A percentile compares a stretch with the other conserved stretches of the same genome.
These are phyloP conservation scores for Eristalis pertinax DNA, from an alignment of 2,888 invertebrate genomes.

Conservation along the genomic window DNA sequence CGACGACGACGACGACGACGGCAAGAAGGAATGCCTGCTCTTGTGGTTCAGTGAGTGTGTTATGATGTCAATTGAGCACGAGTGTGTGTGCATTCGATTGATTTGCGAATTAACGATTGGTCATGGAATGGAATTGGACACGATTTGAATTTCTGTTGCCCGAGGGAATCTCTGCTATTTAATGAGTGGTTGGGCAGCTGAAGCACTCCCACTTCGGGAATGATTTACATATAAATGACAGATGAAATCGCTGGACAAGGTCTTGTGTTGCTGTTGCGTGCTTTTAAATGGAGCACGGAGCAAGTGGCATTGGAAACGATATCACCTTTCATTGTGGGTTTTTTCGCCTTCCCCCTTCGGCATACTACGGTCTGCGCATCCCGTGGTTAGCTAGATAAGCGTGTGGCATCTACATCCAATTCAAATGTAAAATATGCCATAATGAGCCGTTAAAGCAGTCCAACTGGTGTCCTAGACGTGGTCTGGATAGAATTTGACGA, in stretches of 20 bases:
- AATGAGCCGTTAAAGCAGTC: too few relatives aligned
- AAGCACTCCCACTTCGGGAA: neutral
- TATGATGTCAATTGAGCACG: neutral
- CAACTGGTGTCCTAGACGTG: too few relatives aligned
- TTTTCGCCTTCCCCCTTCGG: neutral
- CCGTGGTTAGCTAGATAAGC: too few relatives aligned
- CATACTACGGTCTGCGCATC: too few relatives aligned
- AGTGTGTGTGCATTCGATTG: neutral
- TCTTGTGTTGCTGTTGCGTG: neutral
- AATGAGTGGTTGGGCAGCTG: neutral
- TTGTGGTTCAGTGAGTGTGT: neutral
- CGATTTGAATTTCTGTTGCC: neutral
- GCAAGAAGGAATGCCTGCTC: neutral
- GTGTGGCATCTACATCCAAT: too few relatives aligned
- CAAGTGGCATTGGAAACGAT: neutral
- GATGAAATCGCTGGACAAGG: neutral
- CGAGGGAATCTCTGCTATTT: neutral
- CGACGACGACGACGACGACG: neutral
- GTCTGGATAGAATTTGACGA: too few relatives aligned
- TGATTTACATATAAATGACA: neutral
- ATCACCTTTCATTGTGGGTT: neutral
- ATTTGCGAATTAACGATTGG: neutral
- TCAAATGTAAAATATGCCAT: too few relatives aligned
- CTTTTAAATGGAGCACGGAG: neutral
- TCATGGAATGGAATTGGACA: neutral